These are phyloP conservation scores for Caenorhabditis afra DNA, from an alignment of 2,888 invertebrate species.

Conservation along the genomic window DNA sequence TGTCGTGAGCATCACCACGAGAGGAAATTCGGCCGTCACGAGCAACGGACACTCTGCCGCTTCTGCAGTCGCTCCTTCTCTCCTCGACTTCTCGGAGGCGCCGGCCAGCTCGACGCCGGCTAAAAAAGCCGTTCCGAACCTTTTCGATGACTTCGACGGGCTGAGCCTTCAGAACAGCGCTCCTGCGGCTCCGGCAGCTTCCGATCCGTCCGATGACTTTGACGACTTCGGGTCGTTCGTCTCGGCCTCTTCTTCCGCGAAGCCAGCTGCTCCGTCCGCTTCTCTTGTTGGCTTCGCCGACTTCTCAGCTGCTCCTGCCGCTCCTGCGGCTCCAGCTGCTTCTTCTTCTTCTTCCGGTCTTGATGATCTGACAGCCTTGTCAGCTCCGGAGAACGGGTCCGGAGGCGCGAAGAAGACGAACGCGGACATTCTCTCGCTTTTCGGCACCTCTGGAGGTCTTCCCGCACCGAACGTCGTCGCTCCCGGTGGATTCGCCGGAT, in stretches of 20 bases:
- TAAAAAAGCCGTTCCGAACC: conserved; percentile 14
- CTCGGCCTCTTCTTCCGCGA: conserved; percentile 55
- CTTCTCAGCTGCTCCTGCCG: conserved; percentile 45
- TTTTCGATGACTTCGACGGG: conserved; percentile 55
- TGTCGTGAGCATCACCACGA: conserved; percentile 47
- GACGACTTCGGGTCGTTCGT: conserved; percentile 78
- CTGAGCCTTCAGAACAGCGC: conserved; percentile 19
- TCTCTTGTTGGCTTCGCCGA: conserved; percentile 50
- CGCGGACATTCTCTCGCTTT: conserved; percentile 71
- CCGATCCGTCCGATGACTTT: conserved; percentile 59
- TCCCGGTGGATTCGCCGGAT: conserved; percentile 67
- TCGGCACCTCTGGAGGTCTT: conserved; percentile 52
- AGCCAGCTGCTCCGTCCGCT: conserved; percentile 2
- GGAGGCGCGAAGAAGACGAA: conserved; percentile 60
- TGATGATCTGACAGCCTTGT: conserved; percentile 28
- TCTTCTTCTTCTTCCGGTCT: conserved; percentile 20
- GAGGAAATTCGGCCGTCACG: conserved; percentile 24
- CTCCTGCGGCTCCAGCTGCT: conserved; percentile 6
- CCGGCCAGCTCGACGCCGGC: conserved; percentile 28
- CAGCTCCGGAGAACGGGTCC: conserved; percentile 15
- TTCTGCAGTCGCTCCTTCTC: conserved; percentile 21
- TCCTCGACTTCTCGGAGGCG: conserved; percentile 63
- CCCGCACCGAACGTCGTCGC: conserved; percentile 58
- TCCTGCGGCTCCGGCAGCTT: conserved; percentile 6
- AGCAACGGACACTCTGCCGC: conserved; percentile 29